These are phyloP conservation scores for Orycteropus afer DNA, from an alignment of 2,113 vertebrate species.

Conservation along the genomic window DNA sequence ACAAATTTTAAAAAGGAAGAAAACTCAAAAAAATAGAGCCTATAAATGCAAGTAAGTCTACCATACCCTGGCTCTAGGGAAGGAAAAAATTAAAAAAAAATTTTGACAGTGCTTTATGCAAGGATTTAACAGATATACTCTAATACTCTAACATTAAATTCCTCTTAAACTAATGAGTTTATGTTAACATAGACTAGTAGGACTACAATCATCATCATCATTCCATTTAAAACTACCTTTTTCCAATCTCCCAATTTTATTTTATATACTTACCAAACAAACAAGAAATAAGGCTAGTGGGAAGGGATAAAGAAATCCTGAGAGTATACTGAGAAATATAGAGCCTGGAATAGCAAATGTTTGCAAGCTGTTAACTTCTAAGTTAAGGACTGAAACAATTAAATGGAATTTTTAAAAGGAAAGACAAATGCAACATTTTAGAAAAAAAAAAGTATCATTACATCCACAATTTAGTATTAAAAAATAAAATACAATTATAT, in stretches of 20 bases:
- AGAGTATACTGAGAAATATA: constrained; percentile 99
- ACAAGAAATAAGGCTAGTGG: constrained; percentile 97
- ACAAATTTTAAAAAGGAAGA: constrained; percentile 24
- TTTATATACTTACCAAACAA: constrained; percentile 94
- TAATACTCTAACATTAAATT: not conserved
- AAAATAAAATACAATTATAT: constrained; percentile 54
- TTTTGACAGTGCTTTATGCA: not conserved
- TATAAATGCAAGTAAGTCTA: constrained; percentile 19
- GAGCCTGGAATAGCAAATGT: constrained; percentile 99
- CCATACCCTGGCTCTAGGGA: not conserved
- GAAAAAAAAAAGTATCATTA: constrained; percentile 15
- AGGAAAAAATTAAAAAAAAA: not conserved
- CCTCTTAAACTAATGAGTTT: not conserved
- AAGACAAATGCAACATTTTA: constrained; percentile 42
- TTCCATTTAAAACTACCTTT: constrained; percentile 13
- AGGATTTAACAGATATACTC: not conserved
- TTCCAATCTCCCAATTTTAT: not conserved
- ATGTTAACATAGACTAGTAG: not conserved
- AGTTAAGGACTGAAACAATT: constrained; percentile 87
- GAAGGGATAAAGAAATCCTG: constrained; percentile 99
- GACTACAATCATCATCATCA: not conserved
- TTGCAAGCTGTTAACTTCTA: constrained; percentile 91
- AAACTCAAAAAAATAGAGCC: constrained; percentile 19
- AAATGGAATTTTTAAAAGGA: constrained; percentile 45
- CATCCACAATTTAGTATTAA: constrained; percentile 26